Evolutionary conservation across 2,888 invertebrate genomes (phyloP).

Genomic region (Acleris emargana): DNA sequence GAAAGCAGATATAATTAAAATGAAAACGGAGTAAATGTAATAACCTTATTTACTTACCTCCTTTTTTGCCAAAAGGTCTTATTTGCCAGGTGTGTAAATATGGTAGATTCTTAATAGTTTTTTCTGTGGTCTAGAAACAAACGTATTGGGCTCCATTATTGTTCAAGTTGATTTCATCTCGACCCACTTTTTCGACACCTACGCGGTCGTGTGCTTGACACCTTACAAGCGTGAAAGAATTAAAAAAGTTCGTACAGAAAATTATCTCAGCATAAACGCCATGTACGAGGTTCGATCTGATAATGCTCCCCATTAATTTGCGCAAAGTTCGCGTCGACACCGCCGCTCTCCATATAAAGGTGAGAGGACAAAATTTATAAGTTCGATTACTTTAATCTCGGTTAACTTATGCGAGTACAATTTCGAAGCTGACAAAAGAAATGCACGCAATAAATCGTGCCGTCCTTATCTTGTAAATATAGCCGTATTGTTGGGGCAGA

Average conservation of each 20-base stretch:
- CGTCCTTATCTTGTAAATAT: constrained; percentile 76
- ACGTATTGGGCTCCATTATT: not conserved
- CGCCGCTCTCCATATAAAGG: constrained; percentile 80
- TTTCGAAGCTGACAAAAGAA: constrained; percentile 84
- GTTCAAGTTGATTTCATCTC: constrained; percentile 16
- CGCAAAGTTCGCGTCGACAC: constrained; percentile 83
- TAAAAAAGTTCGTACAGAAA: constrained; percentile 73
- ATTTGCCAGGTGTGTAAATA: too few species aligned
- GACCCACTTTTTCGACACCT: constrained; percentile 40
- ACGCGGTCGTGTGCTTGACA: constrained; percentile 40
- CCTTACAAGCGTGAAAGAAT: constrained; percentile 62
- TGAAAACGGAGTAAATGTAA: too few species aligned
- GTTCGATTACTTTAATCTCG: constrained; percentile 84
- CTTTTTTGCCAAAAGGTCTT: too few species aligned
- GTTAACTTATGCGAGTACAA: constrained; percentile 84
- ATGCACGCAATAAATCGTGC: constrained; percentile 81
- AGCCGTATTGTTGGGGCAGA: constrained; percentile 76
- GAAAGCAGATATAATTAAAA: not conserved
- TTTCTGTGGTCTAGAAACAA: too few species aligned
- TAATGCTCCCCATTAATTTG: constrained; percentile 83
- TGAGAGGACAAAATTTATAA: constrained; percentile 84
- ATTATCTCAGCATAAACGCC: constrained; percentile 83
- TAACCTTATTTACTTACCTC: too few species aligned
- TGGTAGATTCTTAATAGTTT: too few species aligned
- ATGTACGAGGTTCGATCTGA: constrained; percentile 81